phyloP scores from a whole-genome alignment of 2,113 vertebrate genomes.

The Gorsachius goisagi region DNA sequence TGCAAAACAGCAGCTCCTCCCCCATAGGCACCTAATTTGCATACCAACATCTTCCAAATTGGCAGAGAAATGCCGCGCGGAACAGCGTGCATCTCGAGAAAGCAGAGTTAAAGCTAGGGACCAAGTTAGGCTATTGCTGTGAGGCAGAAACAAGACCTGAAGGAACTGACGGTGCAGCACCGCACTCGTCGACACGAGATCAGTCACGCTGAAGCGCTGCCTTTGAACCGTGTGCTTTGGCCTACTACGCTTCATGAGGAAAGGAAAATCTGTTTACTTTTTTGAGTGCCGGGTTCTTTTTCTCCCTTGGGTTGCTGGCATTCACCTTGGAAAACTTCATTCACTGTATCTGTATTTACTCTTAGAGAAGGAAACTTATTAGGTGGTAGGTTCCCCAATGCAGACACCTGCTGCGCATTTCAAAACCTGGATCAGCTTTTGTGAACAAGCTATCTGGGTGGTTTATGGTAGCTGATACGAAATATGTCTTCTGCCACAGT shows the following conservation, averaged over 20 bases:
- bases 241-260: neutral
- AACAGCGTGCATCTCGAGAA: neutral
- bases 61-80: neutral
- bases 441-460: neutral
- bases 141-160: neutral
- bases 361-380: neutral
- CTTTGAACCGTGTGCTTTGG: neutral
- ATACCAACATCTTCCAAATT: neutral
- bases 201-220: rapidly evolving
- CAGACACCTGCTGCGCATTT: neutral
- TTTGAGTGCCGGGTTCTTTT: neutral
- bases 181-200: neutral
- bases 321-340: neutral
- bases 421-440: neutral
- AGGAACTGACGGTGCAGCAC: neutral
- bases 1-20: slow-evolving; percentile 33
- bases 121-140: neutral
- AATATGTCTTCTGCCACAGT: neutral
- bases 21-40: neutral
- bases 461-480: neutral
- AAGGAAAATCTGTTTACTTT: rapidly evolving
- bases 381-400: neutral
- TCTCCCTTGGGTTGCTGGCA: neutral
- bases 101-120: neutral
- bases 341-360: neutral